Percentiles rank a stretch among this genome's conserved stretches.
phyloP scores from a whole-genome alignment of 1,140 invertebrate genomes.

The Platyscapa corneri region DNA sequence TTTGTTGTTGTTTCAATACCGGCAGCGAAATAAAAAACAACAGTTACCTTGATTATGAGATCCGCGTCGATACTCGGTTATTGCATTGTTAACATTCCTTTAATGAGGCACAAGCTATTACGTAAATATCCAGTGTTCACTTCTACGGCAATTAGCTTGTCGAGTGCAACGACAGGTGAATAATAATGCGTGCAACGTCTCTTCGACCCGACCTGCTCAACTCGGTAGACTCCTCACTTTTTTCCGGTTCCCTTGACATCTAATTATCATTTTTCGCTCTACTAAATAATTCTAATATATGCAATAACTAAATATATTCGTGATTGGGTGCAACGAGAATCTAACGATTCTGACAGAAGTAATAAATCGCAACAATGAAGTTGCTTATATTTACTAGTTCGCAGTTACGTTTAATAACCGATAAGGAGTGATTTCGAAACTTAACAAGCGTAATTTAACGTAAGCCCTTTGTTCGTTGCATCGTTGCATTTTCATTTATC shows the following conservation, averaged over 20 bases:
- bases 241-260: background rate
- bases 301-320: background rate
- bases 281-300: too few relatives aligned
- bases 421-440: too few relatives aligned
- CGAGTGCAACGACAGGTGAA: background rate
- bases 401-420: too few relatives aligned
- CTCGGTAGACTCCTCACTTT: background rate
- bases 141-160: too few relatives aligned
- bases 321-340: background rate
- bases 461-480: too few relatives aligned
- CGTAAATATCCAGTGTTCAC: too few relatives aligned
- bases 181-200: background rate
- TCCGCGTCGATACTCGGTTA: background rate
- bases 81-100: background rate
- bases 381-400: too few relatives aligned
- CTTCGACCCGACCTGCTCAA: background rate
- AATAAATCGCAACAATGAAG: too few relatives aligned
- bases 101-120: background rate
- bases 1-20: too few relatives aligned
- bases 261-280: constrained; percentile 1
- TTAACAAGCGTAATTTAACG: too few relatives aligned
- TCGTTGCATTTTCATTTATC: too few relatives aligned
- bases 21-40: too few relatives aligned
- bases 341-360: background rate
- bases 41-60: background rate